Percentiles rank a stretch among this genome's conserved stretches.
Conservation (phyloP, 2,113 vertebrate genomes). For the Phalacrocorax aristotelis region DNA sequence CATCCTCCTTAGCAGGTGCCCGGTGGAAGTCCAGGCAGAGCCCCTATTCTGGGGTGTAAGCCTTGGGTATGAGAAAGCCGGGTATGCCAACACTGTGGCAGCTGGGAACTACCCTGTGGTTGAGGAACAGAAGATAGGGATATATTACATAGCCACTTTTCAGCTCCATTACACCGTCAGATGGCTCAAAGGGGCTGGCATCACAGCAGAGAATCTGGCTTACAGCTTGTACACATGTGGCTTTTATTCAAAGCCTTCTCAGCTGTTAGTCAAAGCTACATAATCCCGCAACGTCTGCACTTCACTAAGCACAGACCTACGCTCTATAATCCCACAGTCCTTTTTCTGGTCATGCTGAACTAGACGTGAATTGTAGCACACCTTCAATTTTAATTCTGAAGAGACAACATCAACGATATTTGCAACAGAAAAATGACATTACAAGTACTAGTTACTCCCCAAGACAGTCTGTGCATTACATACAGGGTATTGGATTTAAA, state of each 20-base stretch:
- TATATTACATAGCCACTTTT: slow-evolving; percentile 6
- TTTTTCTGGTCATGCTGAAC: not conserved
- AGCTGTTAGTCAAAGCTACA: not conserved
- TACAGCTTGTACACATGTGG: not conserved
- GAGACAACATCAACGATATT: not conserved
- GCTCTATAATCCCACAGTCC: not conserved
- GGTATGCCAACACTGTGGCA: not conserved
- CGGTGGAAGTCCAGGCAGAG: not conserved
- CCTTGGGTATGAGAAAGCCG: rapidly evolving
- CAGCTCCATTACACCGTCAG: slow-evolving; percentile 50
- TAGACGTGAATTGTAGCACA: not conserved
- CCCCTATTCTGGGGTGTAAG: not conserved
- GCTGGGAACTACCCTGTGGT: not conserved
- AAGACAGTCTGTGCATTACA: not conserved
- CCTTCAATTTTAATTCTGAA: not conserved
- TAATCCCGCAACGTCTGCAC: not conserved
- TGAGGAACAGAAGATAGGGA: slow-evolving; percentile 5
- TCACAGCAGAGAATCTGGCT: slow-evolving; percentile 23
- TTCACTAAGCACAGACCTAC: not conserved
- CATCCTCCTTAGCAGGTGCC: not conserved
- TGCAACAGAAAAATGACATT: not conserved
- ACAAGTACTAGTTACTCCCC: not conserved
- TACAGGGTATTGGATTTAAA: not conserved
- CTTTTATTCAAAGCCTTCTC: slow-evolving; percentile 29
- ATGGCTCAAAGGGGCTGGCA: slow-evolving; percentile 30